Conservation (phyloP, 2,113 vertebrate species). For the Istiophorus platypterus region DNA sequence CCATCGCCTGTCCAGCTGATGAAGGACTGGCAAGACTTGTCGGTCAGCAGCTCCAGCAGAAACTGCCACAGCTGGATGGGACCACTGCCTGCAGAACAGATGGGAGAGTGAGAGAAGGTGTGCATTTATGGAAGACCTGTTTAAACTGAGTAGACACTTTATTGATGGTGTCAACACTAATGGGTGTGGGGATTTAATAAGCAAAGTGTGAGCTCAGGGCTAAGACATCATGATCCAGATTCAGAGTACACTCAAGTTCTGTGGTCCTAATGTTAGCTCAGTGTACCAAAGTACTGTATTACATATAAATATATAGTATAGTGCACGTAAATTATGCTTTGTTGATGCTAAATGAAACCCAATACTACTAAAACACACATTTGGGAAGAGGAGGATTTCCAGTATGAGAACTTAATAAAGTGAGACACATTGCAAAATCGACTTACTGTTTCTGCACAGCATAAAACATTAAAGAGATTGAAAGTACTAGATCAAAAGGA, state of each 20-base stretch:
- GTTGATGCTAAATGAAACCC: background rate
- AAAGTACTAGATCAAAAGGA: background rate
- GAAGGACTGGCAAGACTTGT: constrained; percentile 99
- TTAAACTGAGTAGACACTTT: constrained; percentile 22
- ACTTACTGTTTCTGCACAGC: background rate
- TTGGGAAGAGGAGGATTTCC: background rate
- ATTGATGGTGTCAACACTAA: background rate
- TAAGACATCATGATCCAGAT: background rate
- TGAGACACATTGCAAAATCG: background rate
- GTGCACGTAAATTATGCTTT: background rate
- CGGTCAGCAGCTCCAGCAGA: constrained; percentile 96
- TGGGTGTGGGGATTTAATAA: constrained; percentile 1
- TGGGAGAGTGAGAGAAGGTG: constrained; percentile 22
- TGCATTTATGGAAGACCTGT: constrained; percentile 9
- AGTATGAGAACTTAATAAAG: background rate
- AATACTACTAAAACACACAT: background rate
- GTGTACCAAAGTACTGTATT: background rate
- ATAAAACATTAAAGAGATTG: background rate
- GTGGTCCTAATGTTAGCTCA: background rate
- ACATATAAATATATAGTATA: background rate
- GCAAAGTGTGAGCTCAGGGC: background rate
- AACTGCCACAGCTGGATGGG: constrained; percentile 99
- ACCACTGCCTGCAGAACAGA: constrained; percentile 90
- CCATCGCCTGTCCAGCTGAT: constrained; percentile 99
- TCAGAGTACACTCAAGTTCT: background rate